Percentiles rank a stretch among this genome's conserved stretches.
These are phyloP conservation scores for Caenorhabditis remanei DNA, from an alignment of 1,140 invertebrate genomes.

Conservation along the genomic window DNA sequence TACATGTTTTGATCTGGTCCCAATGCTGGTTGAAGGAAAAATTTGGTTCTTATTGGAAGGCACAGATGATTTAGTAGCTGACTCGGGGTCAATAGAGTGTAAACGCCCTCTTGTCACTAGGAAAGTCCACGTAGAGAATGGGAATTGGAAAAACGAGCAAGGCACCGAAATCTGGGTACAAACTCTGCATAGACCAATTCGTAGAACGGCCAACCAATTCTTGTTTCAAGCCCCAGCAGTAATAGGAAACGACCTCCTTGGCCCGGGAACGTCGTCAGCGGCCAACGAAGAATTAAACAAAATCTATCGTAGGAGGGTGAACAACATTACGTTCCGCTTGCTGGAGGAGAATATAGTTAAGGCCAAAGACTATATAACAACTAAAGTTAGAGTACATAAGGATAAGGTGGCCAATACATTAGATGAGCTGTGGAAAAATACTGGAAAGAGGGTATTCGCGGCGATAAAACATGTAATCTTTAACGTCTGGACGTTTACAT, in stretches of 20 bases:
- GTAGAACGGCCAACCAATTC: background rate
- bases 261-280: background rate
- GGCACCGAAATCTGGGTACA: background rate
- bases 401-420: no score
- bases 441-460: no score
- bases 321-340: no score
- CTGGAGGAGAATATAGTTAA: no score
- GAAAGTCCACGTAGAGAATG: background rate
- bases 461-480: no score
- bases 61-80: background rate
- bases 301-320: no score
- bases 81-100: background rate
- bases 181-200: background rate
- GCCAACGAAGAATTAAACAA: no score
- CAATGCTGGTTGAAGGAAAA: background rate
- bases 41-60: background rate
- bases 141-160: background rate
- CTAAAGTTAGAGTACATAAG: no score
- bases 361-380: no score
- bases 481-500: no score
- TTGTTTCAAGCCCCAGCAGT: conserved; percentile 1
- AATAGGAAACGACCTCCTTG: background rate
- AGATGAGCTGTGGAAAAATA: no score
- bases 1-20: background rate
- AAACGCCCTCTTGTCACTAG: no score